These are phyloP conservation scores for Ginglymostoma cirratum DNA, from an alignment of 2,113 vertebrate genomes.

Conservation along the genomic window DNA sequence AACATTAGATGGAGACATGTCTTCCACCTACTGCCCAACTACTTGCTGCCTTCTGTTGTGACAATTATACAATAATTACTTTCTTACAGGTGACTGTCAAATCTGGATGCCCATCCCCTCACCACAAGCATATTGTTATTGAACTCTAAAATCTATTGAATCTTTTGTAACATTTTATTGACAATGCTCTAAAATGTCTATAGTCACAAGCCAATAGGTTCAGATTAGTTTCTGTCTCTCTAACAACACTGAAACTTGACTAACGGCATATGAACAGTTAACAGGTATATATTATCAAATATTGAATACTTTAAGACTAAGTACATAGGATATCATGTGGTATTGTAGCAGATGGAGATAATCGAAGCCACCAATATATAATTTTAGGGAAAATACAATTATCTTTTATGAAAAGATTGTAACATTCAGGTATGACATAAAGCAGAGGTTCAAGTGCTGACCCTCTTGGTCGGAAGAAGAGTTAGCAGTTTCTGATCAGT, in stretches of 20 bases:
- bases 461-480: conserved; percentile 17
- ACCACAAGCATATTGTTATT: background rate
- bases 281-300: background rate
- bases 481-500: conserved; percentile 26
- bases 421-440: background rate
- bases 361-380: background rate
- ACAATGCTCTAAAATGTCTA: background rate
- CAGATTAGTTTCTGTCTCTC: background rate
- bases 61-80: too few species aligned
- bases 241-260: background rate
- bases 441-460: conserved; percentile 3
- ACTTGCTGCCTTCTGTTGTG: too few species aligned
- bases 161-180: background rate
- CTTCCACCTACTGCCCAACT: too few species aligned
- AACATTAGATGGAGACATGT: too few species aligned
- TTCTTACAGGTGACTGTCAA: too few species aligned
- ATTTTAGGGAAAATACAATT: background rate
- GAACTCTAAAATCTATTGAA: background rate
- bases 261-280: background rate
- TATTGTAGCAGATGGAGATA: background rate
- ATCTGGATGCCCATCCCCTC: too few species aligned
- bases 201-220: background rate
- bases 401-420: background rate
- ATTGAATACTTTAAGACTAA: background rate
- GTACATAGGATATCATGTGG: background rate